phyloP scores from a whole-genome alignment of 2,888 invertebrate genomes.

The Aromia moschata region DNA sequence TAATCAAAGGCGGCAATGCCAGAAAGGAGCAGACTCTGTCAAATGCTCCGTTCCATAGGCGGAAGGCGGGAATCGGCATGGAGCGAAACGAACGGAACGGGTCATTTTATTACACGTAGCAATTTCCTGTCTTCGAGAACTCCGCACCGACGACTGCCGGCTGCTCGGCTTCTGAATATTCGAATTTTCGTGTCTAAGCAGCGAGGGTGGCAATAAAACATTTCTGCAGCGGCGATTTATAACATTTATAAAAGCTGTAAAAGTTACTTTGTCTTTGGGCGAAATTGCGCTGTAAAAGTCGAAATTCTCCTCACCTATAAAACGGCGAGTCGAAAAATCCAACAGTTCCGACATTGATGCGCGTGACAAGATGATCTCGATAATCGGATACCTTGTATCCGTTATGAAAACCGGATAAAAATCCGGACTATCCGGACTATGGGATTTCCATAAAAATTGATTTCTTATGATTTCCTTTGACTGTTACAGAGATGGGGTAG shows the following conservation, averaged over 20 bases:
- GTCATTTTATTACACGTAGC: no score
- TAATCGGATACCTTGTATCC: no score
- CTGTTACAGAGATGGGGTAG: no score
- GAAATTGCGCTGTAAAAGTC: slow-evolving; percentile 5
- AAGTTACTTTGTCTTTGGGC: slow-evolving; percentile 21
- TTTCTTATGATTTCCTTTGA: no score
- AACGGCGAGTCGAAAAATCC: slow-evolving; percentile 13
- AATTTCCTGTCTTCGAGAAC: slow-evolving; percentile 49
- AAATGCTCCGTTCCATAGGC: no score
- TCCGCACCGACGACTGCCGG: slow-evolving; percentile 44
- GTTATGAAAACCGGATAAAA: no score
- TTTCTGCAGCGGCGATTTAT: slow-evolving; percentile 18
- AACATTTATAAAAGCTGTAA: slow-evolving; percentile 23
- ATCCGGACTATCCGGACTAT: no score
- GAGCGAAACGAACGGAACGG: neutral
- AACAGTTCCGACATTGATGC: no score
- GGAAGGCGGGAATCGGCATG: no score
- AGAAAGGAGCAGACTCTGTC: no score
- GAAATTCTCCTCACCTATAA: slow-evolving; percentile 16
- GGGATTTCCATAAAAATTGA: no score
- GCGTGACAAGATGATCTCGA: no score
- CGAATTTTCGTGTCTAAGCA: slow-evolving; percentile 39
- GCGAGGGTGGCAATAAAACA: slow-evolving; percentile 7
- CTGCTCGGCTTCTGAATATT: slow-evolving; percentile 46
- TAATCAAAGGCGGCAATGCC: neutral